Evolutionary conservation across 37 sponge, comb jelly and placozoan genomes (phyloP).

Genomic region (Cladorhizidae sp.): DNA sequence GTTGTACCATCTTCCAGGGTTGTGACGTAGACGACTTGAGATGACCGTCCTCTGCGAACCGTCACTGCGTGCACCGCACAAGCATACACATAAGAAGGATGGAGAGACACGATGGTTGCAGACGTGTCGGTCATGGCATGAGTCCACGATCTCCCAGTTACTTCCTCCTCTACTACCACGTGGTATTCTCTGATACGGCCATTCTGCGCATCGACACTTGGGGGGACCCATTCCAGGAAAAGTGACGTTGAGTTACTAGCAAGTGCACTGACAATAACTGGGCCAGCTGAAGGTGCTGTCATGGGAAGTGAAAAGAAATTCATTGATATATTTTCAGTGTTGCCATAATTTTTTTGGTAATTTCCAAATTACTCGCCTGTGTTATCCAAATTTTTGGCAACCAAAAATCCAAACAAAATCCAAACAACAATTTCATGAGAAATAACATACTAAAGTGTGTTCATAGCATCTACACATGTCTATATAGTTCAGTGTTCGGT

Average conservation of each 20-base stretch:
- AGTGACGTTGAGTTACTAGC: slow-evolving; percentile 8
- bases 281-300: background rate
- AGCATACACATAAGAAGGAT: slow-evolving; percentile 15
- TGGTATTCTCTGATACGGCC: slow-evolving; percentile 18
- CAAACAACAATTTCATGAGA: too few relatives aligned
- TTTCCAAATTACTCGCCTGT: too few relatives aligned
- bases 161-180: slow-evolving; percentile 2
- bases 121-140: background rate
- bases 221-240: slow-evolving; percentile 19
- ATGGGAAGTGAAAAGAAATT: background rate
- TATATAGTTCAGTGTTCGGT: too few relatives aligned
- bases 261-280: background rate
- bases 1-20: slow-evolving; percentile 3
- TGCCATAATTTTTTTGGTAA: too few relatives aligned
- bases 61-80: slow-evolving; percentile 5
- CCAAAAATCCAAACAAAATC: too few relatives aligned
- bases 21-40: background rate
- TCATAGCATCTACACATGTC: too few relatives aligned
- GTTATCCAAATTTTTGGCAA: too few relatives aligned
- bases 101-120: background rate
- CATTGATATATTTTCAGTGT: background rate
- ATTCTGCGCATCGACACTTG: slow-evolving; percentile 8
- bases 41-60: background rate
- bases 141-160: background rate
- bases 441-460: too few relatives aligned